A percentile compares a stretch with the other conserved stretches of the same genome.
Evolutionary conservation across 2,113 vertebrate genomes (phyloP).

Genomic region (Oreocharis arfaki): DNA sequence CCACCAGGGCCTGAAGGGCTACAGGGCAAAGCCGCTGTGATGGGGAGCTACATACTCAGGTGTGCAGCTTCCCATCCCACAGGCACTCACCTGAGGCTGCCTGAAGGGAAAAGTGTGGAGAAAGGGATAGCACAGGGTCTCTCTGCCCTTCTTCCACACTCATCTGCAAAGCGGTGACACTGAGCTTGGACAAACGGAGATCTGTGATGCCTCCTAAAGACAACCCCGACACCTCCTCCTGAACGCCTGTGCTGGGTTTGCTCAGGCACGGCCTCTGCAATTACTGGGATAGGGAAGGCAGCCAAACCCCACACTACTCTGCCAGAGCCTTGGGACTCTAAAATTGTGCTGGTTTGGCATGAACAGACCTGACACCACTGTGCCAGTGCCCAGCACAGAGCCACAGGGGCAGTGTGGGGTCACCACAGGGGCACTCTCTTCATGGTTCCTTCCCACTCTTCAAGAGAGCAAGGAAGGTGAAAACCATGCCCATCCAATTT

Average conservation of each 20-base stretch:
- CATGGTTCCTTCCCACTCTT: background rate
- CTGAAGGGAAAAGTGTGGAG: background rate
- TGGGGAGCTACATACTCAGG: background rate
- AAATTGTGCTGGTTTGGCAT: background rate
- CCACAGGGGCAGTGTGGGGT: fast-evolving
- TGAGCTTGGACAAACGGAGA: background rate
- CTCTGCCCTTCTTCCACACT: background rate
- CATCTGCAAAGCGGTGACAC: fast-evolving
- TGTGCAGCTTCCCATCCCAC: background rate
- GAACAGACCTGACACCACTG: background rate
- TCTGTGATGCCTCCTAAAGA: background rate
- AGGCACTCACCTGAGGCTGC: background rate
- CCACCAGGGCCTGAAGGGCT: background rate
- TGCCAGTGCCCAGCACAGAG: background rate
- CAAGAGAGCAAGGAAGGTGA: background rate
- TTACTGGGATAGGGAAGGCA: background rate
- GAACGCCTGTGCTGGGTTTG: background rate
- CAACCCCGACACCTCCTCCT: background rate
- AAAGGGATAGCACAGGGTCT: background rate
- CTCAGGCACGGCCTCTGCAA: background rate
- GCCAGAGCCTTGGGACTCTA: background rate
- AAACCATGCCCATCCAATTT: background rate
- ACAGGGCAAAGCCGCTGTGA: background rate
- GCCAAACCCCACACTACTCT: background rate
- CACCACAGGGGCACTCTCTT: no score